Evolutionary conservation across 1,140 invertebrate species (phyloP).

Genomic region (Phenacoccus solenopsis): DNA sequence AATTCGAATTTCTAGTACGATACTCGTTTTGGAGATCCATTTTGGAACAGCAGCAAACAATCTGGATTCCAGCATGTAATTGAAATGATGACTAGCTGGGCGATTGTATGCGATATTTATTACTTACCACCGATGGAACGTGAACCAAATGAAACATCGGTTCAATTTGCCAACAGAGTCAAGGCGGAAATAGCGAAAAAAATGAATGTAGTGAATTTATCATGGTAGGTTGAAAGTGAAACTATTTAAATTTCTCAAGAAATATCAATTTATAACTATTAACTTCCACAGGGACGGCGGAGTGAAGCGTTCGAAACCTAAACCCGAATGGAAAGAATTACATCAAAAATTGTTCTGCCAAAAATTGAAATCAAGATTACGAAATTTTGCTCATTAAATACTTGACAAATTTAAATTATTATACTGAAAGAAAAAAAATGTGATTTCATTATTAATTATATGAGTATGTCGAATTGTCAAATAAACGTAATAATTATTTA

Average conservation of each 20-base stretch:
- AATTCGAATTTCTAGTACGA: not conserved
- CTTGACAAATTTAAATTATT: too few relatives aligned
- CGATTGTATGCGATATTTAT: not conserved
- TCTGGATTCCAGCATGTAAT: not conserved
- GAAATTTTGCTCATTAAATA: not conserved
- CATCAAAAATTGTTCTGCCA: not conserved
- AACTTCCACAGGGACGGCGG: not conserved
- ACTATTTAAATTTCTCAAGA: not conserved
- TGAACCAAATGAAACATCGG: not conserved
- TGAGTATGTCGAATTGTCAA: too few relatives aligned
- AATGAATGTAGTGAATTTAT: not conserved
- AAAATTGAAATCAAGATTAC: not conserved
- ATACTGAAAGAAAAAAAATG: too few relatives aligned
- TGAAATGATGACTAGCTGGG: conserved; percentile 7
- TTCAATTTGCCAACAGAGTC: not conserved
- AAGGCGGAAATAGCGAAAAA: not conserved
- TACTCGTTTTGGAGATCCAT: not conserved
- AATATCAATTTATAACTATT: not conserved
- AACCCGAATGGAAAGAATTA: not conserved
- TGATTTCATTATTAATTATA: too few relatives aligned
- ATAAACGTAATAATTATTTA: too few relatives aligned
- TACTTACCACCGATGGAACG: conserved; percentile 2
- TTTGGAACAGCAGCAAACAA: conserved; percentile 13
- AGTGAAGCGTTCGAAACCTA: not conserved
- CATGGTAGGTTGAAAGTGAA: not conserved